phyloP scores from a whole-genome alignment of 2,797 vertebrate genomes.

The Scyliorhinus canicula region DNA sequence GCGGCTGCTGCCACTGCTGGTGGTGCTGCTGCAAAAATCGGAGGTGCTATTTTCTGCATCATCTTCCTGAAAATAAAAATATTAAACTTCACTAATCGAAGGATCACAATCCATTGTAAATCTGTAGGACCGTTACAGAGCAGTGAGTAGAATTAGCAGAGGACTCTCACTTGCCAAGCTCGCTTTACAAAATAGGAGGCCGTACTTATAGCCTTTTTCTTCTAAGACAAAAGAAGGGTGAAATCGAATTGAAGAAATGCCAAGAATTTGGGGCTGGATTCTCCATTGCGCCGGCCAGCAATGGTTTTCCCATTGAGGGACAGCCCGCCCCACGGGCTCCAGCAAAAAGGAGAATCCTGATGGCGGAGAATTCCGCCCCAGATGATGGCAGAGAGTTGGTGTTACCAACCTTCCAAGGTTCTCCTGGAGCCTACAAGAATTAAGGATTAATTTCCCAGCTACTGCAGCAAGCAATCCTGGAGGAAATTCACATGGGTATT shows the following conservation, averaged over 20 bases:
- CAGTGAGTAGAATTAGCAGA: background rate
- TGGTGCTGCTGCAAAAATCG: background rate
- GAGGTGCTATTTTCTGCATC: conserved; percentile 27
- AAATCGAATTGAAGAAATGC: background rate
- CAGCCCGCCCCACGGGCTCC: too few species aligned
- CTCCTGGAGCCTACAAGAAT: background rate
- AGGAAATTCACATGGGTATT: background rate
- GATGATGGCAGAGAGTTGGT: background rate
- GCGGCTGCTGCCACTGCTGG: background rate
- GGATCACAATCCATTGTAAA: background rate
- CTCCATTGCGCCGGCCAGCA: too few species aligned
- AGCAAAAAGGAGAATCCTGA: too few species aligned
- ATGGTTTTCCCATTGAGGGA: too few species aligned
- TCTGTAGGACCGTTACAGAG: too few species aligned
- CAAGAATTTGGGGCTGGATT: too few species aligned
- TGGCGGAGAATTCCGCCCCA: too few species aligned
- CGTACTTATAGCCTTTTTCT: too few species aligned
- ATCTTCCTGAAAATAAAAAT: conserved; percentile 1
- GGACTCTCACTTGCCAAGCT: background rate
- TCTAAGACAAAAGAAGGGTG: background rate
- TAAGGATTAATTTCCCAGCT: background rate
- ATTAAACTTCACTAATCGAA: background rate
- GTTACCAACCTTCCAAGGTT: background rate
- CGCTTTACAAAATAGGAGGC: background rate
- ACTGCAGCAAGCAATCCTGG: background rate